Evolutionary conservation across 2,888 invertebrate genomes (phyloP).

Genomic region (Dynastes grantii): DNA sequence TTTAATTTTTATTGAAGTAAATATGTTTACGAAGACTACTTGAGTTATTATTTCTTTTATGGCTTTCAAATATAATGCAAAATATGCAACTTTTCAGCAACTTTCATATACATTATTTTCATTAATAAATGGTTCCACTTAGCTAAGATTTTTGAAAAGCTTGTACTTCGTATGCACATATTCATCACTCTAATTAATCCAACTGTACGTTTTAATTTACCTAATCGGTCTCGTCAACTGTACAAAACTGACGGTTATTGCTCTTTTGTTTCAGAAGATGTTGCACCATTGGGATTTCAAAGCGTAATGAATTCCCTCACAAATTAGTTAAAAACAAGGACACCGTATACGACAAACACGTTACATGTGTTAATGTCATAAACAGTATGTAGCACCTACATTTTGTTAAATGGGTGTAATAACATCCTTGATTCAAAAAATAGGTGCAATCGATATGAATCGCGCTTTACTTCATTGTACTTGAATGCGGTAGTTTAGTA

Average conservation of each 20-base stretch:
- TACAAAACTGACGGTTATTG: neutral
- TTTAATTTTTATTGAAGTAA: no score
- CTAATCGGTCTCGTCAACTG: conserved; percentile 1
- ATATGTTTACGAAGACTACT: no score
- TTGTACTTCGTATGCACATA: neutral
- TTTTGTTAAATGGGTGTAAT: neutral
- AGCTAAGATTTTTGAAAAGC: neutral
- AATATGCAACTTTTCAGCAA: no score
- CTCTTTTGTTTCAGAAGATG: neutral
- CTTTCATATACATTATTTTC: neutral
- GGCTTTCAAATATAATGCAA: no score
- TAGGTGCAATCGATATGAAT: no score
- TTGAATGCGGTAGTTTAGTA: no score
- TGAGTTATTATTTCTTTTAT: no score
- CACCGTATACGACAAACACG: neutral
- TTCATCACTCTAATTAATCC: neutral
- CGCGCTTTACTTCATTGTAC: no score
- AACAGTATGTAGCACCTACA: neutral
- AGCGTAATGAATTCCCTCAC: conserved; percentile 2
- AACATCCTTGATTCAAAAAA: no score
- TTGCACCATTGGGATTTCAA: neutral
- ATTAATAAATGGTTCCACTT: neutral
- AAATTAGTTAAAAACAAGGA: neutral
- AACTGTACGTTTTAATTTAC: neutral
- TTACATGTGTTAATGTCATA: no score